Conservation (phyloP, 1,140 invertebrate genomes). For the Drosophila azteca region DNA sequence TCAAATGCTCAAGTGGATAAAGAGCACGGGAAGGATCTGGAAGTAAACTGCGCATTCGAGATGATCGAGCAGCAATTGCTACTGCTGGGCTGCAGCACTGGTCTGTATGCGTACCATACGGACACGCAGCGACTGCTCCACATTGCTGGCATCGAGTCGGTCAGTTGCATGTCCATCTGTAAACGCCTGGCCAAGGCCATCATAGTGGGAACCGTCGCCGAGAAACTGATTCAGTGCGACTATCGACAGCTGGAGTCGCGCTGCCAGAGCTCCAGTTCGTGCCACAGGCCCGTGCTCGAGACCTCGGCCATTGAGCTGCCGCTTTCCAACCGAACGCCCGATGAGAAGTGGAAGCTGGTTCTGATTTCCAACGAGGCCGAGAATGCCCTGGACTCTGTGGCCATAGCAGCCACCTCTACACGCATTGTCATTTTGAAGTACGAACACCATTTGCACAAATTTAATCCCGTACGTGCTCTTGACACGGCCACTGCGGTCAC, state of each 20-base stretch:
- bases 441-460: constrained; percentile 84
- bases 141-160: constrained; percentile 87
- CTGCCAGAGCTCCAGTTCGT: constrained; percentile 85
- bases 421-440: constrained; percentile 86
- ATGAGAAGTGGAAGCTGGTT: constrained; percentile 80
- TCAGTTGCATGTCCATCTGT: constrained; percentile 87
- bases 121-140: constrained; percentile 83
- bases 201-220: constrained; percentile 88
- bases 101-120: constrained; percentile 75
- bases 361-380: constrained; percentile 73
- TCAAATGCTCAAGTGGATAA: constrained; percentile 13
- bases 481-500: constrained; percentile 89
- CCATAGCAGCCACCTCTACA: constrained; percentile 87
- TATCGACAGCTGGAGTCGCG: constrained; percentile 87
- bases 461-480: constrained; percentile 87
- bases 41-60: constrained; percentile 77
- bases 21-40: constrained; percentile 36
- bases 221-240: constrained; percentile 87
- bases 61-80: constrained; percentile 71
- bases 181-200: constrained; percentile 86
- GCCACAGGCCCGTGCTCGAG: constrained; percentile 87
- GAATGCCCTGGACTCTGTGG: constrained; percentile 85
- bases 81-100: constrained; percentile 73
- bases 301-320: constrained; percentile 84
- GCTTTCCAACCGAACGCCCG: constrained; percentile 67